A percentile compares a stretch with the other conserved stretches of the same genome.
phyloP scores from a whole-genome alignment of 2,888 invertebrate genomes.

The Antitype chi region DNA sequence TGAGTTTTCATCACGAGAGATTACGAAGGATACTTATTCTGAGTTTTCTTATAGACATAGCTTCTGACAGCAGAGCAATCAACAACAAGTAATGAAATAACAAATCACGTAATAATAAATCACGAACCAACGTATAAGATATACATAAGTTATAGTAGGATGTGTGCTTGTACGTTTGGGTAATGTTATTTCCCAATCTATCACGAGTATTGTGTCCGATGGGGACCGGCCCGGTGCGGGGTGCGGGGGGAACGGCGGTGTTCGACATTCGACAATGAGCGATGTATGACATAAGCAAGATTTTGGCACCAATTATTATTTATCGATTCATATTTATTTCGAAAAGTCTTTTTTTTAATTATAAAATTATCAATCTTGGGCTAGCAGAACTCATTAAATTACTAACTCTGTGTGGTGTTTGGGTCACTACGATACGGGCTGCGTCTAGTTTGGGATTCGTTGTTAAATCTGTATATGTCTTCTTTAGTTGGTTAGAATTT shows the following conservation, averaged over 20 bases:
- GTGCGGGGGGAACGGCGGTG: conserved; percentile 55
- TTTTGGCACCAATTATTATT: conserved; percentile 33
- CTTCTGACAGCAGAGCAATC: conserved; percentile 39
- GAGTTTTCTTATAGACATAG: conserved; percentile 18
- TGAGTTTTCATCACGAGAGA: too few species aligned
- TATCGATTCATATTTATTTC: not conserved
- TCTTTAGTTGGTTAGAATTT: too few species aligned
- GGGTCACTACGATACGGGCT: too few species aligned
- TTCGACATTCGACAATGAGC: conserved; percentile 52
- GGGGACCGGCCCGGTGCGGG: conserved; percentile 58
- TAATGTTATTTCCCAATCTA: conserved; percentile 81
- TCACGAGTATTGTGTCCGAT: conserved; percentile 73
- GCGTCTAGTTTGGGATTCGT: too few species aligned
- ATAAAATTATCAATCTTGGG: too few species aligned
- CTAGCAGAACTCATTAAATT: too few species aligned
- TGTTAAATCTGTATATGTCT: too few species aligned
- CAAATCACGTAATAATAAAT: conserved; percentile 61
- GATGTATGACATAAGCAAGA: conserved; percentile 52
- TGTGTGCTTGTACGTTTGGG: conserved; percentile 61
- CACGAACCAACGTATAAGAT: conserved; percentile 50
- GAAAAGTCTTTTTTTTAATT: not conserved
- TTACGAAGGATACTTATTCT: too few species aligned
- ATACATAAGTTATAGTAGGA: conserved; percentile 39
- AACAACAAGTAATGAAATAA: conserved; percentile 60
- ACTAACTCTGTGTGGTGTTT: too few species aligned